phyloP scores from a whole-genome alignment of 1,140 invertebrate species.

The Pseudomyrmex pallidus region DNA sequence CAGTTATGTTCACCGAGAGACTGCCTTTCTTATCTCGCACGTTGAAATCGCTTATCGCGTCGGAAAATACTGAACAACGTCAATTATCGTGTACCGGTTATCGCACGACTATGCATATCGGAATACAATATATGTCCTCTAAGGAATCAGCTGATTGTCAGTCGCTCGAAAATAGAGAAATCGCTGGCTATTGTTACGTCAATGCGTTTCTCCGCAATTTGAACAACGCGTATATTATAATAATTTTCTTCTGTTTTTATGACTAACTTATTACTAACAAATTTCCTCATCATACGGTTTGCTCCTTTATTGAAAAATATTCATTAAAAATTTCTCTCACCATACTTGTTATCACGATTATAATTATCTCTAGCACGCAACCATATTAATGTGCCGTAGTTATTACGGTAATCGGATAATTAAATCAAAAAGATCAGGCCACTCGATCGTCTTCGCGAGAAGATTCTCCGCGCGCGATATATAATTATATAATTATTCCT shows the following conservation, averaged over 20 bases:
- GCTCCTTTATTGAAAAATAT: background rate
- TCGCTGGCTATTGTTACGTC: too few species aligned
- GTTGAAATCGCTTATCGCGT: conserved; percentile 65
- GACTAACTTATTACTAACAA: too few species aligned
- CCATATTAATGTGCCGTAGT: background rate
- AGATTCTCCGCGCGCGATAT: background rate
- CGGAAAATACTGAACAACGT: conserved; percentile 29
- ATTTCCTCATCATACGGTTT: too few species aligned
- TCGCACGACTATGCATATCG: conserved; percentile 58
- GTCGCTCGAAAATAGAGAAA: conserved; percentile 9
- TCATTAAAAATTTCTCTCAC: background rate
- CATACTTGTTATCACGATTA: background rate
- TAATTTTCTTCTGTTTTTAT: too few species aligned
- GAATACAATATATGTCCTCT: background rate
- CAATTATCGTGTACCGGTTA: conserved; percentile 62
- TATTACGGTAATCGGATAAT: conserved; percentile 19
- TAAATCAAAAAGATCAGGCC: background rate
- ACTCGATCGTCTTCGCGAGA: background rate
- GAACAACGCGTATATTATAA: background rate
- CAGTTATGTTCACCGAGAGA: conserved; percentile 15
- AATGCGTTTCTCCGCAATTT: background rate
- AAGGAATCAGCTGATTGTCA: background rate
- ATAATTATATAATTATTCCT: background rate
- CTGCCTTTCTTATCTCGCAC: conserved; percentile 64
- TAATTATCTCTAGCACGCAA: conserved; percentile 6